Evolutionary conservation across 2,113 vertebrate species (phyloP).

Genomic region (Zosterops japonicus): DNA sequence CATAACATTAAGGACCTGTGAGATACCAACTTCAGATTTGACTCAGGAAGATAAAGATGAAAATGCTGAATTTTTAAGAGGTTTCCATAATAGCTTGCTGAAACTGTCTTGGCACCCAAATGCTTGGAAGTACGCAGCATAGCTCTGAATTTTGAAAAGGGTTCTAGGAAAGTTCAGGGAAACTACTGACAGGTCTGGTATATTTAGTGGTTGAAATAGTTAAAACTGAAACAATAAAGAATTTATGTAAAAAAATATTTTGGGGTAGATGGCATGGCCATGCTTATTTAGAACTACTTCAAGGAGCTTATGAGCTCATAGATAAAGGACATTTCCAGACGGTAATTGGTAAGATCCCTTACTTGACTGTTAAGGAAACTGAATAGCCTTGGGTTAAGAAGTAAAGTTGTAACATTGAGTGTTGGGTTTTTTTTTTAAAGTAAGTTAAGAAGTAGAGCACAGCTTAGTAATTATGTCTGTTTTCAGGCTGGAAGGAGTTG

Average conservation of each 20-base stretch:
- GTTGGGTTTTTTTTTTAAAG: background rate
- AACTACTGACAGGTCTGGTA: background rate
- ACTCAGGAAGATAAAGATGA: background rate
- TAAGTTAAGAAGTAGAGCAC: background rate
- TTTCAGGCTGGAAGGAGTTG: background rate
- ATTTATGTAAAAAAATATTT: background rate
- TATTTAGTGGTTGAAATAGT: background rate
- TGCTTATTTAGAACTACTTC: background rate
- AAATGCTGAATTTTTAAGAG: background rate
- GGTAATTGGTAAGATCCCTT: background rate
- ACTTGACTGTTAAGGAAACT: background rate
- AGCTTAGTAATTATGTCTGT: fast-evolving
- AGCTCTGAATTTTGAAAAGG: background rate
- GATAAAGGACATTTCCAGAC: background rate
- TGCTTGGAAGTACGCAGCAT: background rate
- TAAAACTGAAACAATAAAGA: background rate
- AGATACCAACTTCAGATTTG: background rate
- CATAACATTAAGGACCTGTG: background rate
- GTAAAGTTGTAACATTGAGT: background rate
- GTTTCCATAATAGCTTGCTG: background rate
- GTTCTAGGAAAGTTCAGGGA: background rate
- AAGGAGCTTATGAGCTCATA: background rate
- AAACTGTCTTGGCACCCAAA: background rate
- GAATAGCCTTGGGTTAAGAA: background rate
- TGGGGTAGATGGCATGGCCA: background rate